A percentile compares a stretch with the other conserved stretches of the same genome.
Conservation (phyloP, 2,888 invertebrate genomes). For the Galeruca laticollis region DNA sequence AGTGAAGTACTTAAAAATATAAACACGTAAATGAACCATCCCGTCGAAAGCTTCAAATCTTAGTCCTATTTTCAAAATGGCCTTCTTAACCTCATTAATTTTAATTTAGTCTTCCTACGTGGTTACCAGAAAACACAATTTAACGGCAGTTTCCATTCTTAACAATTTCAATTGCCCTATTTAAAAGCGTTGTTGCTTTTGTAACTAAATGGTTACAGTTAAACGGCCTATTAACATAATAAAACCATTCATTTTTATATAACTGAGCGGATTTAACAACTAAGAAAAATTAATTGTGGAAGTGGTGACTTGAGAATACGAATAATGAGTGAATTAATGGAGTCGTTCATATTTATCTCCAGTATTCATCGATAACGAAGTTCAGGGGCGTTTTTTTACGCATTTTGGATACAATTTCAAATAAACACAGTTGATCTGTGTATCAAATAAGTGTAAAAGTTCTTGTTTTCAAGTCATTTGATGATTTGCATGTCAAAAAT, state of each 20-base stretch:
- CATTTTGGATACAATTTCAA: not conserved
- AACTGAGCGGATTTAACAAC: slow-evolving; percentile 25
- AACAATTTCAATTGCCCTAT: slow-evolving; percentile 25
- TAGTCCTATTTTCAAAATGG: not conserved
- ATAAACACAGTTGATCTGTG: too few species aligned
- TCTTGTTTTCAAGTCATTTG: too few species aligned
- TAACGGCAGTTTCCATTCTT: slow-evolving; percentile 11
- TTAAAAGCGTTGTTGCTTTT: slow-evolving; percentile 15
- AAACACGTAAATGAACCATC: slow-evolving; percentile 1
- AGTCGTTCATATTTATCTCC: slow-evolving; percentile 42
- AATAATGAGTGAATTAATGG: slow-evolving; percentile 42
- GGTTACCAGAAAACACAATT: slow-evolving; percentile 1
- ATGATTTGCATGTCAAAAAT: too few species aligned
- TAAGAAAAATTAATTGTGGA: slow-evolving; percentile 32
- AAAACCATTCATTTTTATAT: slow-evolving; percentile 32
- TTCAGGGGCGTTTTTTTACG: slow-evolving; percentile 4
- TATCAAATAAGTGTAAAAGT: too few species aligned
- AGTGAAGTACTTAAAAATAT: not conserved
- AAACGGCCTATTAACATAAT: slow-evolving; percentile 31
- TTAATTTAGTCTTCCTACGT: slow-evolving; percentile 8
- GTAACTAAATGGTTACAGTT: slow-evolving; percentile 10
- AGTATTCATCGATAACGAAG: slow-evolving; percentile 29
- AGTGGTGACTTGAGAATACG: slow-evolving; percentile 33
- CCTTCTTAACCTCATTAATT: not conserved
- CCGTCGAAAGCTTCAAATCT: slow-evolving; percentile 3